Conservation (phyloP, 2,797 vertebrate genomes). For the Crypturellus tataupa region DNA sequence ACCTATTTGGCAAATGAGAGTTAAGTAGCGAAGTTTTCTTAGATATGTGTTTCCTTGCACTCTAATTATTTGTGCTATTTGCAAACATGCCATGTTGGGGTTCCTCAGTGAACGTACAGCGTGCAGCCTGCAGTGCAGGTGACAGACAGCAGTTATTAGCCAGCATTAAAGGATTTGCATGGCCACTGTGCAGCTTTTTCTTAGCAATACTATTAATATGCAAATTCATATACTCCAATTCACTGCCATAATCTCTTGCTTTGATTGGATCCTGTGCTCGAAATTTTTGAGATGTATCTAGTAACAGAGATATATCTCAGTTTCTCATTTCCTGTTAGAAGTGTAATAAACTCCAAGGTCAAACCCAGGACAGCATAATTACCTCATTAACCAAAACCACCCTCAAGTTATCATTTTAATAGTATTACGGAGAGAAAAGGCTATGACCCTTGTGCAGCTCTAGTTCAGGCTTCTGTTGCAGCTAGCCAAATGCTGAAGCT, state of each 20-base stretch:
- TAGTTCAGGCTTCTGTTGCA: background rate
- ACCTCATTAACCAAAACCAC: constrained; percentile 44
- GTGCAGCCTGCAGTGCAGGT: background rate
- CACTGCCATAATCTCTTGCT: constrained; percentile 16
- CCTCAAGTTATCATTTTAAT: constrained; percentile 13
- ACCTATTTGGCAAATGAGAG: background rate
- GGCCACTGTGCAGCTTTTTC: background rate
- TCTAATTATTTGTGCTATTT: background rate
- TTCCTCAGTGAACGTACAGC: background rate
- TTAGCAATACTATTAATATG: constrained; percentile 10
- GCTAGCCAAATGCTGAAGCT: background rate
- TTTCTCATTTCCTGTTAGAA: constrained; percentile 29
- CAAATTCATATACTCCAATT: constrained; percentile 29
- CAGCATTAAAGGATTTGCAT: background rate
- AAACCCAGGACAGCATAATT: constrained; percentile 31
- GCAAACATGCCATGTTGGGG: background rate
- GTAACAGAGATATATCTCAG: constrained; percentile 10
- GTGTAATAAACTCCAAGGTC: constrained; percentile 60
- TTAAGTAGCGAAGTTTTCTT: background rate
- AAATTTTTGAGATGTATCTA: constrained; percentile 28
- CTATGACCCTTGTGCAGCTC: background rate
- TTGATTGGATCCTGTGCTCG: background rate
- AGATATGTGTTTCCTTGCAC: background rate
- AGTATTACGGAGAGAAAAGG: constrained; percentile 14
- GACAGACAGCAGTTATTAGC: background rate